Percentiles rank a stretch among this genome's conserved stretches.
Conservation (phyloP, 1,140 invertebrate genomes). For the Eriosoma lanigerum region DNA sequence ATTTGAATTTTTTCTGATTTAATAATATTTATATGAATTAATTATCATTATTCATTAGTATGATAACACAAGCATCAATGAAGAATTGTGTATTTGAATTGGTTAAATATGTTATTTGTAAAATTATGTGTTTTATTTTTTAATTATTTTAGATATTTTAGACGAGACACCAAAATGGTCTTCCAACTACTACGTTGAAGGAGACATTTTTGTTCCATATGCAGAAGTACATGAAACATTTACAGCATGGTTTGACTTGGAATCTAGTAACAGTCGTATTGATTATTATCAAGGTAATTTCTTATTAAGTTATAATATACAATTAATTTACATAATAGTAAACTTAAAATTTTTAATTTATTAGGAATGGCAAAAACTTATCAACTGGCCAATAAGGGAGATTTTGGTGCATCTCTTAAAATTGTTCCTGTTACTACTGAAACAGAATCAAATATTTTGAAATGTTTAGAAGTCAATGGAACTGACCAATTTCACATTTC, state of each 20-base stretch:
- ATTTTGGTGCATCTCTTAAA: conserved; percentile 78
- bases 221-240: conserved; percentile 90
- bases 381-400: conserved; percentile 68
- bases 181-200: conserved; percentile 71
- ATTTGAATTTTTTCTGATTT: too few relatives aligned
- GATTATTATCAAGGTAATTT: conserved; percentile 87
- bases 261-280: conserved; percentile 76
- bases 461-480: conserved; percentile 86
- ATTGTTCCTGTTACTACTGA: conserved; percentile 84
- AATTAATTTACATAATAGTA: not conserved
- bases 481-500: conserved; percentile 64
- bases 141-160: not conserved
- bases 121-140: too few relatives aligned
- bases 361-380: conserved; percentile 83
- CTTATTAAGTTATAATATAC: conserved; percentile 19
- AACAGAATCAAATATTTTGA: conserved; percentile 67
- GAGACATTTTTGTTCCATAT: conserved; percentile 83
- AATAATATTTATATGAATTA: too few relatives aligned
- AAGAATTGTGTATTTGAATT: too few relatives aligned
- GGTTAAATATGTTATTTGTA: too few relatives aligned
- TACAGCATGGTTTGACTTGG: conserved; percentile 80
- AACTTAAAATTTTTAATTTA: not conserved
- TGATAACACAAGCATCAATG: too few relatives aligned
- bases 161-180: conserved; percentile 66
- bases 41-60: too few relatives aligned